Conservation (phyloP, 2,888 invertebrate genomes). For the Entomobrya proxima region DNA sequence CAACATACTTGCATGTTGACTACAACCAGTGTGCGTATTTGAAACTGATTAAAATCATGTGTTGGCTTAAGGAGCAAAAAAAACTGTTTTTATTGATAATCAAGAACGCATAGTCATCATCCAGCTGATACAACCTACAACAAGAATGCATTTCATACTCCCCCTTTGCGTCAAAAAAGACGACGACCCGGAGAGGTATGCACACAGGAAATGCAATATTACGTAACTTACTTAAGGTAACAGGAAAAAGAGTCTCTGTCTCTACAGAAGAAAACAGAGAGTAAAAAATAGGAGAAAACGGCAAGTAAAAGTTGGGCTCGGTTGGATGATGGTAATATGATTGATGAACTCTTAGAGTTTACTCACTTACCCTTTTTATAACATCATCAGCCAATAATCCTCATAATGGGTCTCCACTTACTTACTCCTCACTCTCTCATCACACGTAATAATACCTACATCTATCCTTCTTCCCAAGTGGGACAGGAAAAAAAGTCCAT, state of each 20-base stretch:
- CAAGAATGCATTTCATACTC: slow-evolving; percentile 33
- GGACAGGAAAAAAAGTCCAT: slow-evolving; percentile 37
- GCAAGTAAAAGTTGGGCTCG: slow-evolving; percentile 54
- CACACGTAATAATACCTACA: slow-evolving; percentile 48
- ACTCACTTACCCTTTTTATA: slow-evolving; percentile 69
- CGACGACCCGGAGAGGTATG: not conserved
- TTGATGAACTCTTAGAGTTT: slow-evolving; percentile 68
- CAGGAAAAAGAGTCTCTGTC: slow-evolving; percentile 8
- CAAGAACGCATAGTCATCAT: slow-evolving; percentile 49
- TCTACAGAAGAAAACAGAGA: slow-evolving; percentile 18
- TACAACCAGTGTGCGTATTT: too few relatives aligned
- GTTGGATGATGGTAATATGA: slow-evolving; percentile 53
- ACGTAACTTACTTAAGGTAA: not conserved
- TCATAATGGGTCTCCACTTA: slow-evolving; percentile 68
- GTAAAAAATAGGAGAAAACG: not conserved
- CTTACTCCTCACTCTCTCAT: slow-evolving; percentile 14
- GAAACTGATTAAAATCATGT: too few relatives aligned
- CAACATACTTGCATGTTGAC: too few relatives aligned
- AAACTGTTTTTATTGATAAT: not conserved
- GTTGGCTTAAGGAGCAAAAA: too few relatives aligned
- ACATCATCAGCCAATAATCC: slow-evolving; percentile 69
- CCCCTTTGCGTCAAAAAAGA: not conserved
- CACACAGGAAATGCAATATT: slow-evolving; percentile 32
- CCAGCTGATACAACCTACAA: slow-evolving; percentile 38
- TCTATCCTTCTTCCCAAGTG: slow-evolving; percentile 47